Evolutionary conservation across 2,888 invertebrate genomes (phyloP).

Genomic region (Altica lythri): DNA sequence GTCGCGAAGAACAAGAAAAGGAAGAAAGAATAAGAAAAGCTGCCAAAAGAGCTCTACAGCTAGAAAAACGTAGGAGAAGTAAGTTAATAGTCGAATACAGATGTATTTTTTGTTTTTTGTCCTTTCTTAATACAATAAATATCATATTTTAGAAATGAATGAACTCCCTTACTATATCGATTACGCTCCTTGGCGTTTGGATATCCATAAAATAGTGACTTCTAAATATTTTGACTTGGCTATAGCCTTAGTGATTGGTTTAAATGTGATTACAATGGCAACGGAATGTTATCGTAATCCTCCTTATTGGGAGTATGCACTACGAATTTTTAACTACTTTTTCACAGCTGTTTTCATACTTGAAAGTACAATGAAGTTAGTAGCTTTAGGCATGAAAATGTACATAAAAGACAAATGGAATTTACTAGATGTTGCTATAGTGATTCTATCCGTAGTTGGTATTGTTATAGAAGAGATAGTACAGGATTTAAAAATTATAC

Average conservation of each 20-base stretch:
- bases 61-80: slow-evolving; percentile 95
- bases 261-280: slow-evolving; percentile 99
- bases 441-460: slow-evolving; percentile 96
- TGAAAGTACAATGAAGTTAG: slow-evolving; percentile 94
- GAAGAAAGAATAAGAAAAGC: slow-evolving; percentile 93
- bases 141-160: slow-evolving; percentile 84
- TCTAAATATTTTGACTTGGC: slow-evolving; percentile 99
- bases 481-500: slow-evolving; percentile 78
- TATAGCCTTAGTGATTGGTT: slow-evolving; percentile 97
- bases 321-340: slow-evolving; percentile 99
- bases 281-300: slow-evolving; percentile 99
- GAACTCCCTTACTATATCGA: slow-evolving; percentile 95
- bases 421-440: slow-evolving; percentile 95
- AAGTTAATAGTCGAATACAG: too few species aligned
- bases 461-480: slow-evolving; percentile 97
- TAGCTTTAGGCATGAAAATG: slow-evolving; percentile 87
- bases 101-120: too few species aligned
- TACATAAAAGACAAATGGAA: slow-evolving; percentile 99
- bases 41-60: slow-evolving; percentile 89
- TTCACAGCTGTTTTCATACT: slow-evolving; percentile 99
- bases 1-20: slow-evolving; percentile 98
- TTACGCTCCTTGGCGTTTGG: slow-evolving; percentile 86
- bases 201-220: slow-evolving; percentile 95
- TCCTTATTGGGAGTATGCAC: slow-evolving; percentile 84
- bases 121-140: too few species aligned